A percentile compares a stretch with the other conserved stretches of the same genome.
Conservation (phyloP, 2,113 vertebrate genomes). For the Melanerpes aurifrons region DNA sequence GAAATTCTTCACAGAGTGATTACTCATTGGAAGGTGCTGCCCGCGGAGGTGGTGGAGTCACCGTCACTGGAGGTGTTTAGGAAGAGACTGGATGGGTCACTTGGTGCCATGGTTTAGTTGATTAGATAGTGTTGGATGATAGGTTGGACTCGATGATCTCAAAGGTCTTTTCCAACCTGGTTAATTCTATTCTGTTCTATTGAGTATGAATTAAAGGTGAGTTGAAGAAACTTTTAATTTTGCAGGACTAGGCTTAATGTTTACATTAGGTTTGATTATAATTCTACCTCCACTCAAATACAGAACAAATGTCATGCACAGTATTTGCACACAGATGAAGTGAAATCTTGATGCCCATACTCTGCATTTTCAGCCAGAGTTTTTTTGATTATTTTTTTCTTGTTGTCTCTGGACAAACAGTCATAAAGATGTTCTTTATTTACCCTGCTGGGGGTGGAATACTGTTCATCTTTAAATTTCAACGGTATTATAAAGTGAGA, state of each 20-base stretch:
- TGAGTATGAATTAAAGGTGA: not conserved
- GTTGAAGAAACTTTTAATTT: not conserved
- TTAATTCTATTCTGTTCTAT: not conserved
- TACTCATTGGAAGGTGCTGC: too few relatives aligned
- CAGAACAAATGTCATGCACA: not conserved
- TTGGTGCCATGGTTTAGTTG: too few relatives aligned
- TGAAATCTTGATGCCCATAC: not conserved
- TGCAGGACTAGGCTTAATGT: not conserved
- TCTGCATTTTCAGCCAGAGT: not conserved
- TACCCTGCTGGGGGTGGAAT: not conserved
- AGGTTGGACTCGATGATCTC: too few relatives aligned
- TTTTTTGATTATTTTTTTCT: not conserved
- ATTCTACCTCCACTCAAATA: not conserved
- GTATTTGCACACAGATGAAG: not conserved
- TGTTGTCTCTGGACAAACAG: not conserved
- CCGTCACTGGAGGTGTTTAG: too few relatives aligned
- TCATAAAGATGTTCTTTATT: not conserved
- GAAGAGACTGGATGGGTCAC: too few relatives aligned
- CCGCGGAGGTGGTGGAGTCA: too few relatives aligned
- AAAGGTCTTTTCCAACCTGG: too few relatives aligned
- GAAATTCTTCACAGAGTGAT: too few relatives aligned
- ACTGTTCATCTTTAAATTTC: not conserved
- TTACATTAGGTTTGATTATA: not conserved
- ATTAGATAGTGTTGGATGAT: too few relatives aligned
- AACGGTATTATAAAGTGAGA: not conserved